Conservation (phyloP, 2,797 vertebrate species). For the Mus spretus region DNA sequence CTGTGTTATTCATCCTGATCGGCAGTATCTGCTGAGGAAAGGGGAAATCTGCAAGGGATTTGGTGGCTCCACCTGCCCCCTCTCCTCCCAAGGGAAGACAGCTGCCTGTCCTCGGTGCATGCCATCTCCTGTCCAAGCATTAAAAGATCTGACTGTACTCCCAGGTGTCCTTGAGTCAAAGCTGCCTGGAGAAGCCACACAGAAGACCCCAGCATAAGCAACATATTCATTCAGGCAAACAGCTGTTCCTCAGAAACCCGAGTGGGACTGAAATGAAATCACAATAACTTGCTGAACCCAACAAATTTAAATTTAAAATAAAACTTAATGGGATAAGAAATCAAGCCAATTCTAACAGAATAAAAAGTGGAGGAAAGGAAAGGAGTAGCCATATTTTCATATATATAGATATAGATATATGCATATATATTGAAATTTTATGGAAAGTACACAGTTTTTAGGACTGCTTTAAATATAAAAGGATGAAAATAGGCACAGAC, state of each 20-base stretch:
- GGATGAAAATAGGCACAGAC: background rate
- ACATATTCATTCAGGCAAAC: conserved; percentile 72
- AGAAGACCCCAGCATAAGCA: conserved; percentile 63
- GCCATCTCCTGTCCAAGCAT: conserved; percentile 69
- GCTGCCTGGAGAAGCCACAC: conserved; percentile 42
- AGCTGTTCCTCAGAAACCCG: conserved; percentile 73
- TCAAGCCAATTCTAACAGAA: background rate
- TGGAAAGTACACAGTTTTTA: background rate
- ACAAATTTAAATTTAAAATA: conserved; percentile 56
- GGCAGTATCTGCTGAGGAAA: conserved; percentile 80
- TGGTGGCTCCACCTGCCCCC: conserved; percentile 80
- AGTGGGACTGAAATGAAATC: conserved; percentile 45
- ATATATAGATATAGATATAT: background rate
- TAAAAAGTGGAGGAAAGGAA: background rate
- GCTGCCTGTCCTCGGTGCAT: conserved; percentile 74
- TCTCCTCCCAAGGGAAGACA: conserved; percentile 75
- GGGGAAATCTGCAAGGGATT: conserved; percentile 68
- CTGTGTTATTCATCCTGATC: conserved; percentile 71
- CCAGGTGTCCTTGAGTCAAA: conserved; percentile 75
- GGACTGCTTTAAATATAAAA: conserved; percentile 39
- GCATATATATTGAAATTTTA: conserved; percentile 24
- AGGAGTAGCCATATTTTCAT: background rate
- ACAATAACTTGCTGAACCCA: background rate
- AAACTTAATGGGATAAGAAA: conserved; percentile 33
- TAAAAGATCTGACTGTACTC: conserved; percentile 68